Evolutionary conservation across 1,140 invertebrate genomes (phyloP).

Genomic region (Platorchestia sp.): DNA sequence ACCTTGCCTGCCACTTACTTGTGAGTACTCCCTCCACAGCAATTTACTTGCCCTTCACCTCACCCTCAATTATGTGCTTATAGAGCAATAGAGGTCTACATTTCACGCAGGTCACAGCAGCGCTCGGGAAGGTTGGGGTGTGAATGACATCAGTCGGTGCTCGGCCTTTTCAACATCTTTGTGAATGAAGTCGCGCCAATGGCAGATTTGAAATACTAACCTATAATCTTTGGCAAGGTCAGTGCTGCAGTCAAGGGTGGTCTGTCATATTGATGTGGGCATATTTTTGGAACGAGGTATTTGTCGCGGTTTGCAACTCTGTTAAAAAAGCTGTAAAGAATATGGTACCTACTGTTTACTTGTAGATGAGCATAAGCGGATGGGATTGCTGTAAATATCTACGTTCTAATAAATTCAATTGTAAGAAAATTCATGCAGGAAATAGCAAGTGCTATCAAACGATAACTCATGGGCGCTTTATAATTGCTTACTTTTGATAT

Average conservation of each 20-base stretch:
- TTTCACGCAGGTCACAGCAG: neutral
- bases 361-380: neutral
- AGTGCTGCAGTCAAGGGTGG: neutral
- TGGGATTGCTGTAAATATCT: too few relatives aligned
- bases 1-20: neutral
- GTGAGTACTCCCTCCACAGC: neutral
- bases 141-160: neutral
- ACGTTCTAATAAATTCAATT: too few relatives aligned
- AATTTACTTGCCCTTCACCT: neutral
- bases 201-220: neutral
- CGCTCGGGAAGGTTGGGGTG: neutral
- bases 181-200: neutral
- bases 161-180: neutral
- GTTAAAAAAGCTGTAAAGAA: neutral
- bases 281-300: neutral
- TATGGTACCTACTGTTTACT: neutral
- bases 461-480: too few relatives aligned
- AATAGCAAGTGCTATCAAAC: too few relatives aligned
- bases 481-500: too few relatives aligned
- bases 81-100: neutral
- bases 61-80: neutral
- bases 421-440: too few relatives aligned
- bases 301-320: neutral
- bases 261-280: neutral
- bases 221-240: neutral